phyloP scores from a whole-genome alignment of 2,113 vertebrate genomes.

The Siniperca knerii region DNA sequence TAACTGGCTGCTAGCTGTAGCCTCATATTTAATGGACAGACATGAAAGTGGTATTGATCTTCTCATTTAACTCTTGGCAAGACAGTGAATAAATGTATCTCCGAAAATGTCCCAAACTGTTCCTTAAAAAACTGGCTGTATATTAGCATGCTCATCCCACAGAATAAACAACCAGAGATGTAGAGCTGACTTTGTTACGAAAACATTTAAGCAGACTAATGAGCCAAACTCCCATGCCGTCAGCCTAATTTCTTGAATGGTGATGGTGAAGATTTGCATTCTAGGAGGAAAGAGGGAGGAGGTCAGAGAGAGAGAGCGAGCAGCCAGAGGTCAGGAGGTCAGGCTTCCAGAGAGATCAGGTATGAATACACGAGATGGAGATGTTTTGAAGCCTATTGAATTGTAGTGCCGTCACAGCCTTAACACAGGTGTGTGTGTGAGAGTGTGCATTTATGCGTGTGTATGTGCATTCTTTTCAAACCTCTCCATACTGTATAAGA shows the following conservation, averaged over 20 bases:
- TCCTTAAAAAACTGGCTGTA: neutral
- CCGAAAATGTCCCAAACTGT: neutral
- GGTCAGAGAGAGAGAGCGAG: conserved; percentile 32
- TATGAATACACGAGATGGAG: conserved; percentile 45
- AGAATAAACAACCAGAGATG: neutral
- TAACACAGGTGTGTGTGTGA: conserved; percentile 49
- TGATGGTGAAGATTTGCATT: conserved; percentile 37
- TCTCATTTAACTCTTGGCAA: neutral
- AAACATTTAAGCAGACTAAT: conserved; percentile 19
- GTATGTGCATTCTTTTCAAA: conserved; percentile 41
- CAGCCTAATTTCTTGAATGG: conserved; percentile 22
- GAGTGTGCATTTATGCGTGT: conserved; percentile 26
- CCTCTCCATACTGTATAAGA: conserved; percentile 31
- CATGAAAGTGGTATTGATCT: neutral
- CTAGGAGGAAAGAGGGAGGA: conserved; percentile 3
- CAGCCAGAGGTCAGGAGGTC: conserved; percentile 44
- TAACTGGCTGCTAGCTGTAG: neutral
- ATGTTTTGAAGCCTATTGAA: conserved; percentile 37
- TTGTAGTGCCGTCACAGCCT: conserved; percentile 58
- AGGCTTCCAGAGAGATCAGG: conserved; percentile 52
- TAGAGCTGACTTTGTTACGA: conserved; percentile 2
- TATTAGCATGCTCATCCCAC: neutral
- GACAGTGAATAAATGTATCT: neutral
- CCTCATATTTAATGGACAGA: neutral
- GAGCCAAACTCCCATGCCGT: neutral